Base-by-base conservation (phyloP, 2,797 vertebrate species). In the Eulemur albifrons region DNA sequence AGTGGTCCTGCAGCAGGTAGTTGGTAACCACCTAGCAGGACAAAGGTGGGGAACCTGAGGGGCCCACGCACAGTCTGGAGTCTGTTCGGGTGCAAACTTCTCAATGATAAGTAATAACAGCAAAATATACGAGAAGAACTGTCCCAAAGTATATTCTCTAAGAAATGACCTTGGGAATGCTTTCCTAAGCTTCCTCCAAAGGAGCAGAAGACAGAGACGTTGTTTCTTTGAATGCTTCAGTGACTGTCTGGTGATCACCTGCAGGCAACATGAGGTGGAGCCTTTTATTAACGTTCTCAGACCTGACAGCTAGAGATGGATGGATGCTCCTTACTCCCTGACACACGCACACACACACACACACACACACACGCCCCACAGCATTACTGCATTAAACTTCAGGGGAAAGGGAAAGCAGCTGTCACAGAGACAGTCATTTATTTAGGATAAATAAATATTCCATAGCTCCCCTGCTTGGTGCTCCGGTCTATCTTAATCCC, bases 401-500 rank as follows among this genome's bases (percentile, higher is more conserved):
- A 0, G 63, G 4, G 30, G 25, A 18, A 54, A 59, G 6, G 30
- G 14, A 18, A 65, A 59, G 57, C 40, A 63, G 30, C 82, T 83
- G 70, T 21, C 18, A 10, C 84, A 79, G 85, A 25, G 14, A 85
- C 14, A 52, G 61, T 32, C 48, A 23, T 69, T 75, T 70, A 79
- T 54, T 57, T n/a, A 80, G 65, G 9, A 38, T 40, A 84, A 75
- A 77, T 27, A 67, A 93, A 79, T 4, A 87, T 14, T 93, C 80
- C 61, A 69, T 10, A 88, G 93, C 0, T 0, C 52, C 70, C 45
- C 4, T 93, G 86, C 87, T 91, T 83, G n/a, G 65, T 91, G 70
- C 96, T 92, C 82, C 77, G 77, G 76, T 87, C 97, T 95, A 15
- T 95, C 96, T 96, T 52, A 75, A 72, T 73, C 52, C 83, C 95